Evolutionary conservation across 2,888 invertebrate genomes (phyloP).

Genomic region (Chouioia cunea): DNA sequence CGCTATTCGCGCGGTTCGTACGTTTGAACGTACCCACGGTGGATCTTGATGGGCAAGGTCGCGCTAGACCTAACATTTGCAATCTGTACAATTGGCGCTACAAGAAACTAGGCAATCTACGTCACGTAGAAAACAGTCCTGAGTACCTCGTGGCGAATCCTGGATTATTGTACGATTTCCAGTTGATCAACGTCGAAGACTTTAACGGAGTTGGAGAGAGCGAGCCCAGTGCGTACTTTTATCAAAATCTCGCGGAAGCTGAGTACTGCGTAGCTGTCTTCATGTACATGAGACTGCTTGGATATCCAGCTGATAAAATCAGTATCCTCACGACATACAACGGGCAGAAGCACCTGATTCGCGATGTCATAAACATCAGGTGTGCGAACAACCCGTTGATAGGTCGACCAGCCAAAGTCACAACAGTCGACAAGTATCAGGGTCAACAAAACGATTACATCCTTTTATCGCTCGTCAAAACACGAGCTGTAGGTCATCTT

Average conservation of each 20-base stretch:
- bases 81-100: constrained; percentile 97
- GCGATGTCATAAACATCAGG: constrained; percentile 91
- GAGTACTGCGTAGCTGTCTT: constrained; percentile 97
- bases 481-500: constrained; percentile 97
- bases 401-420: constrained; percentile 91
- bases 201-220: constrained; percentile 97
- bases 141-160: constrained; percentile 94
- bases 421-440: constrained; percentile 99
- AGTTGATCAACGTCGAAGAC: constrained; percentile 95
- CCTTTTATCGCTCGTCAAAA: constrained; percentile 93
- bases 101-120: constrained; percentile 92
- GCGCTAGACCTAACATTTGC: constrained; percentile 92
- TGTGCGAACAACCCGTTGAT: constrained; percentile 96
- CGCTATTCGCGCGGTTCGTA: constrained; percentile 95
- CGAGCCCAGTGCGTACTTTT: constrained; percentile 98
- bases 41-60: constrained; percentile 97
- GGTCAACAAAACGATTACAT: constrained; percentile 99
- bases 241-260: constrained; percentile 93
- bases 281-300: constrained; percentile 98
- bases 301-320: constrained; percentile 96
- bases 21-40: constrained; percentile 97
- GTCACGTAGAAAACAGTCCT: constrained; percentile 85
- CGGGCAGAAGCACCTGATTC: constrained; percentile 96
- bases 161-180: constrained; percentile 93
- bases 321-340: constrained; percentile 99